Percentiles rank a stretch among this genome's conserved stretches.
Conservation (phyloP, 1,140 invertebrate species). For the Lerema accius region DNA sequence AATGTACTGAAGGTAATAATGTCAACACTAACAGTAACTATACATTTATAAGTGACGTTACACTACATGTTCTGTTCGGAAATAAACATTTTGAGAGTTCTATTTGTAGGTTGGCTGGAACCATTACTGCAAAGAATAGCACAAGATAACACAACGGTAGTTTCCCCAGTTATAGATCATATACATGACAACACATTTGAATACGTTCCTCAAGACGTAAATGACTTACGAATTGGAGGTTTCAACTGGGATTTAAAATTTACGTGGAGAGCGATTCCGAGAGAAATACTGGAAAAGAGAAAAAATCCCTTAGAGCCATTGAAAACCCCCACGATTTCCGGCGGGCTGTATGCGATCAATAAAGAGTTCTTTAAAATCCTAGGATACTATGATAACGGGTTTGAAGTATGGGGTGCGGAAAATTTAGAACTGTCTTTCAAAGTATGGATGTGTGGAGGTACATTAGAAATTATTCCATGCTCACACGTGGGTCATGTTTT, state of each 20-base stretch:
- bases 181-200: conserved; percentile 95
- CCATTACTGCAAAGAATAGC: conserved; percentile 97
- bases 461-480: conserved; percentile 97
- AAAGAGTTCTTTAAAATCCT: conserved; percentile 94
- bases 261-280: conserved; percentile 97
- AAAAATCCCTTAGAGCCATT: conserved; percentile 94
- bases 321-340: conserved; percentile 98
- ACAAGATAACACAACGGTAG: conserved; percentile 92
- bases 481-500: conserved; percentile 99
- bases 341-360: conserved; percentile 86
- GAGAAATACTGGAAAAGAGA: conserved; percentile 88
- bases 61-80: no score
- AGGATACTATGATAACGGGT: conserved; percentile 98
- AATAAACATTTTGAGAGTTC: no score
- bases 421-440: conserved; percentile 99
- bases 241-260: conserved; percentile 99
- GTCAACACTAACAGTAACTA: background rate
- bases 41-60: no score
- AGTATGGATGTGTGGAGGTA: conserved; percentile 93
- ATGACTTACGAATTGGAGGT: conserved; percentile 87
- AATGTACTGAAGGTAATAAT: conserved; percentile 48
- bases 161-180: conserved; percentile 96
- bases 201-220: conserved; percentile 78
- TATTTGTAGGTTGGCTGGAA: conserved; percentile 95
- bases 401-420: conserved; percentile 99